phyloP scores from a whole-genome alignment of 2,797 vertebrate species.

The Helicolenus hilgendorfi region DNA sequence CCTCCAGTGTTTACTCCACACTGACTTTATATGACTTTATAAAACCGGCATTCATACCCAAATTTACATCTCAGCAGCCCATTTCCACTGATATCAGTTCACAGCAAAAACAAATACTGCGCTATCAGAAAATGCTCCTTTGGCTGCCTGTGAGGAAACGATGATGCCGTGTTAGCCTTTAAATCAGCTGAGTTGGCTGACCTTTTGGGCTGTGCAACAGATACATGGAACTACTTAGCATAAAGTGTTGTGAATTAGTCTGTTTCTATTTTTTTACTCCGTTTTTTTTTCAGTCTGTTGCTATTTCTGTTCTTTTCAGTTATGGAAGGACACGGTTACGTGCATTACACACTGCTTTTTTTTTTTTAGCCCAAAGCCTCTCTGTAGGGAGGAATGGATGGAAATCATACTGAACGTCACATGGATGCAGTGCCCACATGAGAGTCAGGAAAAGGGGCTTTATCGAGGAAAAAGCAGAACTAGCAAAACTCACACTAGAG shows the following conservation, averaged over 20 bases:
- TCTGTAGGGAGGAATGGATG: background rate
- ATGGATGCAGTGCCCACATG: conserved; percentile 2
- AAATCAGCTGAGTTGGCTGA: conserved; percentile 77
- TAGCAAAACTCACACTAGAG: conserved; percentile 57
- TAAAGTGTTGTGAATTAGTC: conserved; percentile 48
- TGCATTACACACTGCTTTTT: background rate
- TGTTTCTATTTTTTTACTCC: background rate
- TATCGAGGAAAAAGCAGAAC: conserved; percentile 45
- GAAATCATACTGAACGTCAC: conserved; percentile 32
- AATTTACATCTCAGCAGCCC: background rate
- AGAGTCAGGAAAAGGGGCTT: conserved; percentile 37
- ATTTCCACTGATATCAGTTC: background rate
- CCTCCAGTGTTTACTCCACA: background rate
- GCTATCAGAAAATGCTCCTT: conserved; percentile 30
- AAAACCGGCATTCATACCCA: background rate
- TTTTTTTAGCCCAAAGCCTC: conserved; percentile 9
- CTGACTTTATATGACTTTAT: too few species aligned
- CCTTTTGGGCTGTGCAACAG: conserved; percentile 64
- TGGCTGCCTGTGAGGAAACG: conserved; percentile 51
- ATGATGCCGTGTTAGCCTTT: conserved; percentile 66
- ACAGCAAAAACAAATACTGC: conserved; percentile 16
- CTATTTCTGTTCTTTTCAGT: conserved; percentile 35
- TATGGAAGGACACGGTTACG: conserved; percentile 1
- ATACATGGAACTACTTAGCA: conserved; percentile 57
- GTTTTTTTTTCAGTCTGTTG: background rate